Evolutionary conservation across 30 jellyfish, hydroid and myxozoan species (phyloP).

Genomic region (Aurelia aurita complex sp. Pacific): DNA sequence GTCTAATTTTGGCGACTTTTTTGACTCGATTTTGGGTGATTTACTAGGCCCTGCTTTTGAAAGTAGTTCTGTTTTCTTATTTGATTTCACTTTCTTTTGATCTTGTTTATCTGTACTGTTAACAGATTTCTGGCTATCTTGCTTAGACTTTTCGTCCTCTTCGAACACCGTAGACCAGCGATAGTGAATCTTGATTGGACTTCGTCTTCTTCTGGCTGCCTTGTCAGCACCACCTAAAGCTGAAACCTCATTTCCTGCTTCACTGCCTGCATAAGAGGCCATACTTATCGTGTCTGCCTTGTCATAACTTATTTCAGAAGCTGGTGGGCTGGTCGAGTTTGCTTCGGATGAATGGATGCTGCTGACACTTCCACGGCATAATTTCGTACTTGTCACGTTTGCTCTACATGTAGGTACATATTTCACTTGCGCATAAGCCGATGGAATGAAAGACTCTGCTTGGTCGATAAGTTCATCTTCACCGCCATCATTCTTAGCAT

Average conservation of each 20-base stretch:
- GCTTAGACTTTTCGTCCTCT: constrained; percentile 84
- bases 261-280: constrained; percentile 79
- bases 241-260: constrained; percentile 52
- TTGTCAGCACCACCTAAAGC: constrained; percentile 47
- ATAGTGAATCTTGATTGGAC: constrained; percentile 87
- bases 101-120: neutral
- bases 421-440: constrained; percentile 60
- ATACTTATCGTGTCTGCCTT: constrained; percentile 90
- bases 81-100: constrained; percentile 22
- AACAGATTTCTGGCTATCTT: constrained; percentile 27
- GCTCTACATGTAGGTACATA: constrained; percentile 70
- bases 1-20: constrained; percentile 36
- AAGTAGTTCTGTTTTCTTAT: constrained; percentile 26
- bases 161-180: constrained; percentile 99
- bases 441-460: constrained; percentile 25
- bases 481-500: neutral
- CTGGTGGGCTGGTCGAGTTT: constrained; percentile 41
- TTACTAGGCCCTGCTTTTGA: constrained; percentile 30
- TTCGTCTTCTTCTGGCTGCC: constrained; percentile 64
- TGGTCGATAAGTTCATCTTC: constrained; percentile 15
- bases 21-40: constrained; percentile 41
- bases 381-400: constrained; percentile 68
- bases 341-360: constrained; percentile 66
- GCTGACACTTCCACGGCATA: constrained; percentile 70
- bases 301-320: constrained; percentile 57